Conservation (phyloP, 1,140 invertebrate species). For the Eulimnadia texana region DNA sequence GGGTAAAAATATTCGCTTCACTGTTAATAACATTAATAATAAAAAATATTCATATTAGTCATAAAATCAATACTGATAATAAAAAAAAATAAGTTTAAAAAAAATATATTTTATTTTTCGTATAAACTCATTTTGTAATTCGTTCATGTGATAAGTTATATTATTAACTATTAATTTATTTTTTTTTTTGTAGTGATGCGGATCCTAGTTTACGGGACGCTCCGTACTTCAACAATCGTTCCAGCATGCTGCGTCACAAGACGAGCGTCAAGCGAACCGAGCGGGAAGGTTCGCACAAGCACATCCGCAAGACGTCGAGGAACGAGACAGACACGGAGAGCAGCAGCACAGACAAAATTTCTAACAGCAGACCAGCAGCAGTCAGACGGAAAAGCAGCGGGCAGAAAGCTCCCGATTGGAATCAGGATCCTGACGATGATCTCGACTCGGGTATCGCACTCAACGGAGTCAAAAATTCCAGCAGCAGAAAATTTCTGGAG, state of each 20-base stretch:
- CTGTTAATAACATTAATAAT: too few relatives aligned
- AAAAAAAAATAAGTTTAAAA: too few relatives aligned
- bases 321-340: conserved; percentile 17
- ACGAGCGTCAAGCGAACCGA: background rate
- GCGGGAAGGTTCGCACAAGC: too few relatives aligned
- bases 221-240: conserved; percentile 12
- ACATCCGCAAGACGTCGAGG: background rate
- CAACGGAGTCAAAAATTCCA: conserved; percentile 31
- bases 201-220: too few relatives aligned
- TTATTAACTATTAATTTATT: too few relatives aligned
- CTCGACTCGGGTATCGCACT: conserved; percentile 55
- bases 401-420: conserved; percentile 12
- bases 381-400: background rate
- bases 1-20: too few relatives aligned
- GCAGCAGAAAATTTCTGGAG: conserved; percentile 56
- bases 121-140: too few relatives aligned
- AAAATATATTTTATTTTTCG: too few relatives aligned
- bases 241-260: conserved; percentile 12
- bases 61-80: too few relatives aligned
- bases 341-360: background rate
- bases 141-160: too few relatives aligned
- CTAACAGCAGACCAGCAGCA: background rate
- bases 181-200: too few relatives aligned
- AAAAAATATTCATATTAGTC: too few relatives aligned
- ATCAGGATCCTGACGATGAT: conserved; percentile 39